Percentiles rank a stretch among this genome's conserved stretches.
Conservation (phyloP, 2,797 vertebrate genomes). For the Fringilla coelebs region DNA sequence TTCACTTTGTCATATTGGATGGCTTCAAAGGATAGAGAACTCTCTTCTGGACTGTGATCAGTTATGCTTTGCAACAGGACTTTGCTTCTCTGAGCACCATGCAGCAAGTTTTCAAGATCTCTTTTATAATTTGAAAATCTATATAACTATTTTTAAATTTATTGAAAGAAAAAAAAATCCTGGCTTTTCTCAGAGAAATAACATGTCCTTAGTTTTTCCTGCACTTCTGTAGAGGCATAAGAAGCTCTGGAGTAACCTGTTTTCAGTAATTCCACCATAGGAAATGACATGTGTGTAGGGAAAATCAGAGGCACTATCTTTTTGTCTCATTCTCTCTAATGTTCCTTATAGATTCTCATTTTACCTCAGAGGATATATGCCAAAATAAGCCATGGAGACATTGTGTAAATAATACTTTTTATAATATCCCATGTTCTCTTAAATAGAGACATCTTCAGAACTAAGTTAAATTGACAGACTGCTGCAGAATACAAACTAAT, state of each 20-base stretch:
- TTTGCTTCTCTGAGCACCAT: not conserved
- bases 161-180: not conserved
- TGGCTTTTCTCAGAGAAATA: not conserved
- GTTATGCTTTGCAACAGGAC: not conserved
- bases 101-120: not conserved
- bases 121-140: not conserved
- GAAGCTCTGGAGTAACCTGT: not conserved
- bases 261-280: not conserved
- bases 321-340: not conserved
- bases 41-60: not conserved
- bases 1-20: not conserved
- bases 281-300: not conserved
- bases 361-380: not conserved
- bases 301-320: not conserved
- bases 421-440: not conserved
- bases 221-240: not conserved
- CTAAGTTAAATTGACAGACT: not conserved
- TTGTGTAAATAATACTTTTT: not conserved
- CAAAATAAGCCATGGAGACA: not conserved
- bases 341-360: not conserved
- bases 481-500: constrained; percentile 1
- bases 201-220: not conserved
- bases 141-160: not conserved
- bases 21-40: not conserved
- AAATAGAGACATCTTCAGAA: not conserved